phyloP scores from a whole-genome alignment of 2,888 invertebrate genomes.

The Malthinus seriepunctatus region DNA sequence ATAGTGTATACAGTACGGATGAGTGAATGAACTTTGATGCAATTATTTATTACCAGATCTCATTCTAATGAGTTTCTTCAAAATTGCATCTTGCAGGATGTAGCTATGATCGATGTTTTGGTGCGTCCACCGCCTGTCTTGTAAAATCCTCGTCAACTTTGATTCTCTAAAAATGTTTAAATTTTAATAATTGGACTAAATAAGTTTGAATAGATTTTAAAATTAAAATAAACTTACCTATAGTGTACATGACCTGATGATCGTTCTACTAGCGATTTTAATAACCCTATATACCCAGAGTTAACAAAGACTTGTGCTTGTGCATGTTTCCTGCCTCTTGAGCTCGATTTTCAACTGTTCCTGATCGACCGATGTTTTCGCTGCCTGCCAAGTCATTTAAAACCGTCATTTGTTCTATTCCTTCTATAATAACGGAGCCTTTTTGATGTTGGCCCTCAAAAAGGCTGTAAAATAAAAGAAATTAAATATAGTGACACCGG shows the following conservation, averaged over 20 bases:
- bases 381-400: constrained; percentile 94
- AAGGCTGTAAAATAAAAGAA: constrained; percentile 54
- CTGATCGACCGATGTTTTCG: constrained; percentile 96
- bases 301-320: constrained; percentile 92
- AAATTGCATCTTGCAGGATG: constrained; percentile 83
- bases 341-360: constrained; percentile 84
- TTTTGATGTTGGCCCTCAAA: constrained; percentile 79
- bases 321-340: constrained; percentile 96
- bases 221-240: constrained; percentile 59
- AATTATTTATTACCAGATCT: not conserved
- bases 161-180: constrained; percentile 72
- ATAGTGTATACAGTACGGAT: too few relatives aligned
- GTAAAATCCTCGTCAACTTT: constrained; percentile 90
- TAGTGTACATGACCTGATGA: constrained; percentile 93
- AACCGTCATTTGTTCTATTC: constrained; percentile 89
- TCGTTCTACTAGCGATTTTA: constrained; percentile 88
- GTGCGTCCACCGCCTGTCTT: constrained; percentile 96
- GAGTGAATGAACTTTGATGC: too few relatives aligned
- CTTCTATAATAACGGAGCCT: constrained; percentile 90
- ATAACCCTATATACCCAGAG: constrained; percentile 95
- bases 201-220: too few relatives aligned
- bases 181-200: too few relatives aligned
- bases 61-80: constrained; percentile 90
- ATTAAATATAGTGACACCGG: not conserved
- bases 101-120: constrained; percentile 97